Conservation (phyloP, 2,888 invertebrate species). For the Fissipunctia ypsillon region DNA sequence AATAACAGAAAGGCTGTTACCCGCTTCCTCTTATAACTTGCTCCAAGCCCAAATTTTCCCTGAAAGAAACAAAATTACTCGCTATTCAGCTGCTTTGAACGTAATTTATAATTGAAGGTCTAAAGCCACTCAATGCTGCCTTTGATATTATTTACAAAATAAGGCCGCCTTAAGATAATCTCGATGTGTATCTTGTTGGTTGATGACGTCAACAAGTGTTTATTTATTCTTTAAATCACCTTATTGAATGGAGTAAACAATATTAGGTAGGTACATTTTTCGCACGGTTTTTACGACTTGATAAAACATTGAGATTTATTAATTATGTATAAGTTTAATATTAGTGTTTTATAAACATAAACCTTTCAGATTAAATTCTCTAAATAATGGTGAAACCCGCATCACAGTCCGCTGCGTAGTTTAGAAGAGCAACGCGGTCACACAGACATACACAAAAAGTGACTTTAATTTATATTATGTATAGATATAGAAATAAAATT, state of each 20-base stretch:
- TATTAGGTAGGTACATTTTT: not conserved
- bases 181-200: slow-evolving; percentile 39
- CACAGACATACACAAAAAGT: no score
- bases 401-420: no score
- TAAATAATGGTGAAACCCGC: no score
- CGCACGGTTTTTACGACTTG: no score
- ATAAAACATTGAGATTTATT: no score
- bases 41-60: slow-evolving; percentile 40
- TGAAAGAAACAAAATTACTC: slow-evolving; percentile 76
- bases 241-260: slow-evolving; percentile 3
- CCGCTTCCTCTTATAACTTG: slow-evolving; percentile 37
- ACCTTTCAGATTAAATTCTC: no score
- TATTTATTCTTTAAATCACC: slow-evolving; percentile 23
- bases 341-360: no score
- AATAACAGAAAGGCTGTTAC: not conserved
- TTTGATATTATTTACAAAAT: slow-evolving; percentile 66
- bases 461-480: no score
- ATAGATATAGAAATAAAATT: no score
- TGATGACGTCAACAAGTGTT: slow-evolving; percentile 36
- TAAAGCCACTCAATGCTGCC: slow-evolving; percentile 68
- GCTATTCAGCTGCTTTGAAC: slow-evolving; percentile 73
- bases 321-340: no score
- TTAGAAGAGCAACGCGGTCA: no score
- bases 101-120: slow-evolving; percentile 75
- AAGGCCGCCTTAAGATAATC: slow-evolving; percentile 52